Base-by-base conservation (phyloP, 2,888 invertebrate genomes). In the Antheraea yamamai region DNA sequence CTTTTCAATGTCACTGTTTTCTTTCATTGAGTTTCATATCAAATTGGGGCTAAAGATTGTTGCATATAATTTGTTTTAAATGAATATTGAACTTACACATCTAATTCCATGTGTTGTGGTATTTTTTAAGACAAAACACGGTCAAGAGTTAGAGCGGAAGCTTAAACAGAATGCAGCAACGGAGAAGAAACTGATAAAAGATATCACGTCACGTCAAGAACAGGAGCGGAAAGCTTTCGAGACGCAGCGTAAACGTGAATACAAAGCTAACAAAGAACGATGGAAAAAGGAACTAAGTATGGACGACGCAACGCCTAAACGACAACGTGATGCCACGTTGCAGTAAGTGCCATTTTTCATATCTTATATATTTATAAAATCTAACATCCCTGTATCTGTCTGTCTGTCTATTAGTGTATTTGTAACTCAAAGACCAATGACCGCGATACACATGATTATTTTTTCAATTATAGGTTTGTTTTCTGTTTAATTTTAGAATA, bases 201-300 rank as follows among this genome's bases (percentile, higher is more conserved):
- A 99, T 89, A 98, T 99, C 84, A 96, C 97, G 70, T 95, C 97
- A 82, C 96, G 98, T 82, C 99, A 99, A 88, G 98, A 99, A 81
- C 97, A 97, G 81, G 99, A 99, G 88, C 96, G 98, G 79, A 99
- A 99, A 84, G 97, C 97, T 78, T 98, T 98, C 90, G 98, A 98
- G 89, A 95, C 97, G 82, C 98, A 98, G 89, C 98, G 99, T 94
- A 98, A 99, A 95, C 98, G 98, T 91, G 99, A 99, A 94, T 99
- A 99, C 95, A 98, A 98, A 95, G 97, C 97, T 74, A 99, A 98
- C 91, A 99, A 99, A 94, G 99, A 99, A 89, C 95, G 98, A 83
- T 98, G 99, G 97, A 99, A 99, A 96, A 96, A 97, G 84, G 98
- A 98, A 88, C 95, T 98, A 80, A 98, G 98, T 72, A 97, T 98